These are phyloP conservation scores for Drosophila virilis DNA, from an alignment of 1,140 invertebrate genomes.

Conservation along the genomic window DNA sequence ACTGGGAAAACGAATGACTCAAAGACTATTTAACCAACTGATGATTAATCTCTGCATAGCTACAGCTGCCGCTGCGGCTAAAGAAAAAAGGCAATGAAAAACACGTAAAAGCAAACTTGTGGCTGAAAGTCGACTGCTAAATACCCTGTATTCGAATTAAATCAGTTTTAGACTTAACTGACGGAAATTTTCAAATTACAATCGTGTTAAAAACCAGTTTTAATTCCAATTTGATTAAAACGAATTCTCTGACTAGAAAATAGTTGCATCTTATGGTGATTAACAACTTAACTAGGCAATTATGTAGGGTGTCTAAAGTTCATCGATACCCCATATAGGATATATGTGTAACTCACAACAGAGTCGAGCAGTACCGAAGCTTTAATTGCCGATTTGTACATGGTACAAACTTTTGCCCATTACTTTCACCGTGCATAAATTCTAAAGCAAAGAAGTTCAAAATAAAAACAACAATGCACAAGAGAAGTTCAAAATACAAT, in stretches of 20 bases:
- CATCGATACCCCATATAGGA: not conserved
- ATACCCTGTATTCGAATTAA: conserved; percentile 11
- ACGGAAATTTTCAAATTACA: too few species aligned
- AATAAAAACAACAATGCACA: conserved; percentile 17
- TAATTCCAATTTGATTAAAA: too few species aligned
- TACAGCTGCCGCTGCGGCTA: conserved; percentile 25
- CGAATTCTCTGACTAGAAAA: too few species aligned
- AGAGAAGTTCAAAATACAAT: conserved; percentile 56
- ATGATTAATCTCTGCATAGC: conserved; percentile 46
- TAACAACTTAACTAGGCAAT: too few species aligned
- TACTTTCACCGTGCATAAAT: conserved; percentile 75
- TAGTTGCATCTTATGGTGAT: too few species aligned
- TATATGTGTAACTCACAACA: conserved; percentile 5
- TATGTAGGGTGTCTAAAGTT: too few species aligned
- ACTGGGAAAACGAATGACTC: conserved; percentile 40
- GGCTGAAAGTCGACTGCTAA: not conserved
- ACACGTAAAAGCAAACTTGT: not conserved
- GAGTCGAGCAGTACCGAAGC: conserved; percentile 37
- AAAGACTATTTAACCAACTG: conserved; percentile 40
- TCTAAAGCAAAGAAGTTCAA: conserved; percentile 37
- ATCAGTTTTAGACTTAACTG: too few species aligned
- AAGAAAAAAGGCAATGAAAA: conserved; percentile 15
- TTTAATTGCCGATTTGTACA: conserved; percentile 58
- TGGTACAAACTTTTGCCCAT: conserved; percentile 64
- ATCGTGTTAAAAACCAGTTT: too few species aligned